Conservation (phyloP, 2,888 invertebrate genomes). For the Sinotaia quadrata region DNA sequence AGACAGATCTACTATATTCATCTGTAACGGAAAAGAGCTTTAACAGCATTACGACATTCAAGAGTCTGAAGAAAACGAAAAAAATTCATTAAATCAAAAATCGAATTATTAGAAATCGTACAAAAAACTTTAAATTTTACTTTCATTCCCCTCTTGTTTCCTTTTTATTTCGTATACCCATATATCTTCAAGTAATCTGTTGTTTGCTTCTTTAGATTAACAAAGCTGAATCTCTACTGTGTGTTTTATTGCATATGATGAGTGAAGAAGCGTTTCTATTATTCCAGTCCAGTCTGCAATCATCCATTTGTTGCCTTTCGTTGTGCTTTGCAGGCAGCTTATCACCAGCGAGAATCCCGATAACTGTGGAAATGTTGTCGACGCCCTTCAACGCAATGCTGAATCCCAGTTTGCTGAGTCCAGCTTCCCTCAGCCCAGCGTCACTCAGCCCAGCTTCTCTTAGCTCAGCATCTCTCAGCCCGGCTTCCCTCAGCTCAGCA, state of each 20-base stretch:
- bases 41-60: too few relatives aligned
- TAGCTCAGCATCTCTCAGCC: slow-evolving; percentile 17
- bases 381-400: slow-evolving; percentile 20
- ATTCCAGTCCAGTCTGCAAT: background rate
- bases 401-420: slow-evolving; percentile 16
- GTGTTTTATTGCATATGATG: background rate
- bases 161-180: too few relatives aligned
- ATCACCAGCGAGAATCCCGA: slow-evolving; percentile 31
- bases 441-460: slow-evolving; percentile 15
- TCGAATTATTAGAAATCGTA: too few relatives aligned
- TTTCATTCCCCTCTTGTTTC: too few relatives aligned
- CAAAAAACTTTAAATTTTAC: too few relatives aligned
- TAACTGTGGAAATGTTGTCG: slow-evolving; percentile 32
- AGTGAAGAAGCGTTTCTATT: background rate
- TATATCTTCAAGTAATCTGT: too few relatives aligned
- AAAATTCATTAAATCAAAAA: too few relatives aligned
- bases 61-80: too few relatives aligned
- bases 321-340: slow-evolving; percentile 18
- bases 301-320: too few relatives aligned
- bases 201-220: background rate
- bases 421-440: slow-evolving; percentile 11
- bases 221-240: background rate
- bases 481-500: slow-evolving; percentile 10
- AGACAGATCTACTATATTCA: too few relatives aligned
- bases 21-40: too few relatives aligned